phyloP scores from a whole-genome alignment of 2,797 vertebrate species.

The Phaenicophaeus curvirostris region DNA sequence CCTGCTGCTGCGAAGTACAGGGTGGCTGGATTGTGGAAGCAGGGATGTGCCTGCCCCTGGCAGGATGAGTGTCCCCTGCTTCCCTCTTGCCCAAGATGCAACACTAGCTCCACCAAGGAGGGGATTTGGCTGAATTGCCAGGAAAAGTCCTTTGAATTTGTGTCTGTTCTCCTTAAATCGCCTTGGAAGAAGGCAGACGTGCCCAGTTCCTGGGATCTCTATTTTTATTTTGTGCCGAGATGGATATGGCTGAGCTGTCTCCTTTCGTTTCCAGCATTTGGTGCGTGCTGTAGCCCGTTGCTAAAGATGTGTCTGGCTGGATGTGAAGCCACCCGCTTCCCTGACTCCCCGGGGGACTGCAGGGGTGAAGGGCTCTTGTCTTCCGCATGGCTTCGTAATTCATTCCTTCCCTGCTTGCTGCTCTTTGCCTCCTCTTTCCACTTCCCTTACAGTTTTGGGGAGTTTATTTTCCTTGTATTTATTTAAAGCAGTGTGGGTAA shows the following conservation, averaged over 20 bases:
- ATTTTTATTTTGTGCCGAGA: slow-evolving; percentile 13
- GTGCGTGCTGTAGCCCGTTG: background rate
- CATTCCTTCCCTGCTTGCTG: background rate
- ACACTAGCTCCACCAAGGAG: accelerated
- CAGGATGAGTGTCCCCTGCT: background rate
- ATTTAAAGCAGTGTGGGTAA: background rate
- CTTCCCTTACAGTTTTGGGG: background rate
- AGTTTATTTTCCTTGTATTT: background rate
- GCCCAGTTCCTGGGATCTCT: slow-evolving; percentile 43
- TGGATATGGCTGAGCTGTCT: slow-evolving; percentile 49
- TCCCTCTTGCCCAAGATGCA: background rate
- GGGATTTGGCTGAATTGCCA: background rate
- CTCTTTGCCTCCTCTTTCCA: background rate
- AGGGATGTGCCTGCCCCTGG: background rate
- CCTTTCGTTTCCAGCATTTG: slow-evolving; percentile 22
- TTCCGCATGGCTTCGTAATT: background rate
- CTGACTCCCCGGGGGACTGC: background rate
- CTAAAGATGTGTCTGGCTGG: slow-evolving; percentile 19
- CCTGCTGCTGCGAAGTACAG: background rate
- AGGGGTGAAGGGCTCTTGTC: background rate
- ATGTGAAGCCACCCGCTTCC: background rate
- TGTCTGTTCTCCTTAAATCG: slow-evolving; percentile 22
- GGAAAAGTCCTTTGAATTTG: background rate
- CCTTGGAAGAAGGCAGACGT: background rate
- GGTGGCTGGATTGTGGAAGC: background rate